phyloP scores from a whole-genome alignment of 53 echinoderm and acorn worm species.

The Mesocentrotus franciscanus region DNA sequence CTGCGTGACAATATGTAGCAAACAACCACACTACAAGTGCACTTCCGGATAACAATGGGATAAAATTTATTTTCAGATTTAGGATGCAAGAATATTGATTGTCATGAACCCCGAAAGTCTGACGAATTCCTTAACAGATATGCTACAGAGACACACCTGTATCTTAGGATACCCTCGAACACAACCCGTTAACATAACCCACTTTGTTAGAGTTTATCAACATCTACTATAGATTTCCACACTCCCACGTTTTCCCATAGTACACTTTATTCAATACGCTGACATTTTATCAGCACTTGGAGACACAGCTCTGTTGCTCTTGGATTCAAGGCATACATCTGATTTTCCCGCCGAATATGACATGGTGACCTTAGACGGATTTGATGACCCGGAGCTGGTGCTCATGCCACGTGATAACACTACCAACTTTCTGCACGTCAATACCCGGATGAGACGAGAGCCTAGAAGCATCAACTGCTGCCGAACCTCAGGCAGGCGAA shows the following conservation, averaged over 20 bases:
- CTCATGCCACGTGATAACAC: not conserved
- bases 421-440: not conserved
- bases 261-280: not conserved
- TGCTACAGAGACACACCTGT: too few species aligned
- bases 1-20: too few species aligned
- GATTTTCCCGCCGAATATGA: not conserved
- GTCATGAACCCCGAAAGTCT: too few species aligned
- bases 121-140: too few species aligned
- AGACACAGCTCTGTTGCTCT: not conserved
- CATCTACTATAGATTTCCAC: not conserved
- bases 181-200: not conserved
- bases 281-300: not conserved
- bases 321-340: not conserved
- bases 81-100: too few species aligned
- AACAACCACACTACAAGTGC: too few species aligned
- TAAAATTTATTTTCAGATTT: too few species aligned
- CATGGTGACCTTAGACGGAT: not conserved
- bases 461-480: not conserved
- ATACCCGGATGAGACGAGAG: not conserved
- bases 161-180: too few species aligned
- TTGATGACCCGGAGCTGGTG: not conserved
- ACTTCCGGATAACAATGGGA: too few species aligned
- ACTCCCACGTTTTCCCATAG: too few species aligned
- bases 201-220: not conserved
- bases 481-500: conserved; percentile 13